Evolutionary conservation across 2,113 vertebrate species (phyloP).

Genomic region (Nibea coibor): DNA sequence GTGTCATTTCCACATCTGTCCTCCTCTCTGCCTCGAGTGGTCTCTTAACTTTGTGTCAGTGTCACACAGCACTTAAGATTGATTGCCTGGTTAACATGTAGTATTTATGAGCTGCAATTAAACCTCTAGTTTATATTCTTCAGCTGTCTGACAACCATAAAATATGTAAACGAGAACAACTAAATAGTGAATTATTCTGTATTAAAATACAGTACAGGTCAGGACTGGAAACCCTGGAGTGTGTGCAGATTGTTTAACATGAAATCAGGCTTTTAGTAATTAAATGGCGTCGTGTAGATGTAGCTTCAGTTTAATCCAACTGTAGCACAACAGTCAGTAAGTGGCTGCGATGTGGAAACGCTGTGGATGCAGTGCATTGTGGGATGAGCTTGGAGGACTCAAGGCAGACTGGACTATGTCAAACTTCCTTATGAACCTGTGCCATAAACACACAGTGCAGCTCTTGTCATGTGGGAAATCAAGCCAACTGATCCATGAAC

Average conservation of each 20-base stretch:
- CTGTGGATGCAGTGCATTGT: conserved; percentile 15
- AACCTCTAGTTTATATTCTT: neutral
- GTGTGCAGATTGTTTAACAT: neutral
- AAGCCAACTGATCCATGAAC: conserved; percentile 6
- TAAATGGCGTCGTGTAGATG: neutral
- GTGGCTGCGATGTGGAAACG: neutral
- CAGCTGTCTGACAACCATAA: neutral
- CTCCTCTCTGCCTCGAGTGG: neutral
- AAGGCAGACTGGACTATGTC: neutral
- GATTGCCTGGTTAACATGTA: neutral
- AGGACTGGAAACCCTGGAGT: neutral
- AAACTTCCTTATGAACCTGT: conserved; percentile 14
- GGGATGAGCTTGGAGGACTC: conserved; percentile 1
- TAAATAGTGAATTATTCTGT: neutral
- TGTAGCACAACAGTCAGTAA: too few species aligned
- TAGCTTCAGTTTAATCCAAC: neutral
- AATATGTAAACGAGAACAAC: neutral
- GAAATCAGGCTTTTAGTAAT: neutral
- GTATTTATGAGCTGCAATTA: too few species aligned
- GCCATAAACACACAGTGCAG: conserved; percentile 2
- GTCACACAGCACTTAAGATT: neutral
- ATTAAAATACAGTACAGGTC: neutral
- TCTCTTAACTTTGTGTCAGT: conserved; percentile 8
- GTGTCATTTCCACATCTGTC: conserved; percentile 20
- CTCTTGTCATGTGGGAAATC: conserved; percentile 10